Percentiles rank a stretch among this genome's conserved stretches.
These are phyloP conservation scores for Phyllostomus discolor DNA, from an alignment of 2,113 vertebrate species.

Conservation along the genomic window DNA sequence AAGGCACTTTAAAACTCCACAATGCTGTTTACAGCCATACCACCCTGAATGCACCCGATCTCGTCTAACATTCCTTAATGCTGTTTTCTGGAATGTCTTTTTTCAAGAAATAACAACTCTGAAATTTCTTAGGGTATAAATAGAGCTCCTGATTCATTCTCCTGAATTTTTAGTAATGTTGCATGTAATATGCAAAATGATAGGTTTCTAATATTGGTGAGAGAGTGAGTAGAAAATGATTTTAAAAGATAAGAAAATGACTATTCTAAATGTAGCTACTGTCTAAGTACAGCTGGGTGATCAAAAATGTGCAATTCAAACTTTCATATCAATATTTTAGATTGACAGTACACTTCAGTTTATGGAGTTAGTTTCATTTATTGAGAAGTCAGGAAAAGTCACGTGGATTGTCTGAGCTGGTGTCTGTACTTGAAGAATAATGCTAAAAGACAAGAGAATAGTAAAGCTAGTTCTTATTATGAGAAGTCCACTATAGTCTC, in stretches of 20 bases:
- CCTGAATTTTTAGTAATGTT: conserved; percentile 76
- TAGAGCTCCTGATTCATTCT: conserved; percentile 71
- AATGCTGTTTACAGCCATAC: no score
- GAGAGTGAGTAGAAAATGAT: conserved; percentile 72
- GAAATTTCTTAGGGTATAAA: conserved; percentile 61
- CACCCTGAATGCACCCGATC: no score
- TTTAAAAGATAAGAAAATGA: conserved; percentile 78
- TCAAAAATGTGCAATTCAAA: conserved; percentile 78
- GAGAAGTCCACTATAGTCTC: background rate
- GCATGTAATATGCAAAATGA: conserved; percentile 80
- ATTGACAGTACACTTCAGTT: conserved; percentile 74
- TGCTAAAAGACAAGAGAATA: conserved; percentile 65
- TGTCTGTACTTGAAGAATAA: conserved; percentile 63
- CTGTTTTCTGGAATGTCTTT: conserved; percentile 68
- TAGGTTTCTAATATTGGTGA: conserved; percentile 73
- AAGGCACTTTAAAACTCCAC: conserved; percentile 48
- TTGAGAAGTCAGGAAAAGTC: conserved; percentile 76
- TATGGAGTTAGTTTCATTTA: conserved; percentile 73
- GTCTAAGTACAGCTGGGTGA: conserved; percentile 76
- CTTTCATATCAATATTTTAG: conserved; percentile 76
- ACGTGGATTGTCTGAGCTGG: conserved; percentile 78
- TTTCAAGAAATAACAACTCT: conserved; percentile 69
- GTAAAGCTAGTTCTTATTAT: conserved; percentile 45
- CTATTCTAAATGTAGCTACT: conserved; percentile 75
- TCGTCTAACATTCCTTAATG: conserved; percentile 32